Evolutionary conservation across 2,888 invertebrate species (phyloP).

Genomic region (Apocheima hispidaria): DNA sequence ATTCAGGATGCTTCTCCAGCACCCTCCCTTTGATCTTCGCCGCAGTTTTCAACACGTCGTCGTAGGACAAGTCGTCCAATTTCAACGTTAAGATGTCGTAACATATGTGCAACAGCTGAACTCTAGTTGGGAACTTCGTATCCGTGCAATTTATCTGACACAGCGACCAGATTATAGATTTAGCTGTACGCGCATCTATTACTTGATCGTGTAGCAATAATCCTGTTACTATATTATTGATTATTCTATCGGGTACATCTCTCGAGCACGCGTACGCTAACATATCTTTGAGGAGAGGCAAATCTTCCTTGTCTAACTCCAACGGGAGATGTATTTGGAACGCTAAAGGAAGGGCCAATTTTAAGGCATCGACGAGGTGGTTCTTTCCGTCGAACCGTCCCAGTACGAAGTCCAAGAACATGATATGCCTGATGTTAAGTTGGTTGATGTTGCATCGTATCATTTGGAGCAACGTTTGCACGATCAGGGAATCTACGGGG

Average conservation of each 20-base stretch:
- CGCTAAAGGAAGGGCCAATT: conserved; percentile 88
- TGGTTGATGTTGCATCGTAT: conserved; percentile 87
- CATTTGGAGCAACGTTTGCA: conserved; percentile 88
- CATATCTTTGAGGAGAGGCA: conserved; percentile 81
- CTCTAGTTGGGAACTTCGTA: conserved; percentile 69
- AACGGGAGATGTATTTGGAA: conserved; percentile 87
- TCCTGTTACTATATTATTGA: conserved; percentile 83
- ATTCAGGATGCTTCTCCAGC: conserved; percentile 78
- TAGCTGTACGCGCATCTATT: conserved; percentile 76
- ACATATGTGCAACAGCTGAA: conserved; percentile 82
- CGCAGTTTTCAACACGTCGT: conserved; percentile 81
- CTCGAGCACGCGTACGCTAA: conserved; percentile 82
- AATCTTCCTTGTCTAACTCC: conserved; percentile 85
- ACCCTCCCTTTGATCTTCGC: conserved; percentile 78
- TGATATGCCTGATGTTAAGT: conserved; percentile 86
- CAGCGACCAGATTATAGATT: conserved; percentile 85
- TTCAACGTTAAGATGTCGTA: conserved; percentile 77
- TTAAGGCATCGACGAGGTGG: conserved; percentile 88
- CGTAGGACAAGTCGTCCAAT: conserved; percentile 72
- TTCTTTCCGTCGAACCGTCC: conserved; percentile 75
- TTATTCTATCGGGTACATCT: conserved; percentile 78
- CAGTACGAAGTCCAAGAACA: conserved; percentile 87
- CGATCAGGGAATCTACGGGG: conserved; percentile 84
- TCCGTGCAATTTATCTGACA: conserved; percentile 78
- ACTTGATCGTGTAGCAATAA: conserved; percentile 75